phyloP scores from a whole-genome alignment of 2,888 invertebrate genomes.

The Pristionchus entomophagus region DNA sequence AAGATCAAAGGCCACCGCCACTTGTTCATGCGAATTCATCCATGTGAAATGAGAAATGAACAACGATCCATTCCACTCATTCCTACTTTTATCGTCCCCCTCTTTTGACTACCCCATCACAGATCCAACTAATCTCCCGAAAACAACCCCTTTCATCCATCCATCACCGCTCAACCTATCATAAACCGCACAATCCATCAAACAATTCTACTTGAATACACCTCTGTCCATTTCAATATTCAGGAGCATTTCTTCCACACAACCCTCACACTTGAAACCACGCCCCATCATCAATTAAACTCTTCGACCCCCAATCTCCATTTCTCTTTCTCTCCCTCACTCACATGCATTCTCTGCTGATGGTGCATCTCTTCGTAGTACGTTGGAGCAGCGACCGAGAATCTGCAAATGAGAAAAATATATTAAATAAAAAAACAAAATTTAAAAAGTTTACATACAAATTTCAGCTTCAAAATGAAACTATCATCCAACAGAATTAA shows the following conservation, averaged over 20 bases:
- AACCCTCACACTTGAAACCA: neutral
- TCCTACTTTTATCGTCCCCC: neutral
- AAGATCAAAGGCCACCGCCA: conserved; percentile 19
- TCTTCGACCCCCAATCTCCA: neutral
- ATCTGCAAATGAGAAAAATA: neutral
- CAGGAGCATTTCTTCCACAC: neutral
- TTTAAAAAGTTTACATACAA: too few species aligned
- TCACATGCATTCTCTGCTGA: conserved; percentile 29
- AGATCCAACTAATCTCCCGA: neutral
- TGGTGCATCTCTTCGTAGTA: conserved; percentile 16
- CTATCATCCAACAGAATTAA: too few species aligned
- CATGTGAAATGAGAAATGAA: conserved; percentile 20
- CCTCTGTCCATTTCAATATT: neutral
- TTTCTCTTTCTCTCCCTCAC: neutral
- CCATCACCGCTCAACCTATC: too few species aligned
- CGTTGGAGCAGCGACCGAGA: neutral
- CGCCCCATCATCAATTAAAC: neutral
- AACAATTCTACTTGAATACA: too few species aligned
- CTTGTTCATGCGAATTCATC: conserved; percentile 2
- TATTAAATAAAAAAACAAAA: neutral
- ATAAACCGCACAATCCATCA: too few species aligned
- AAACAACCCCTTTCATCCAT: neutral
- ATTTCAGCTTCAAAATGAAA: too few species aligned
- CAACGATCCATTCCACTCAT: neutral
- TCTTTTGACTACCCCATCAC: neutral